phyloP scores from a whole-genome alignment of 2,113 vertebrate species.

The Seriola aureovittata region DNA sequence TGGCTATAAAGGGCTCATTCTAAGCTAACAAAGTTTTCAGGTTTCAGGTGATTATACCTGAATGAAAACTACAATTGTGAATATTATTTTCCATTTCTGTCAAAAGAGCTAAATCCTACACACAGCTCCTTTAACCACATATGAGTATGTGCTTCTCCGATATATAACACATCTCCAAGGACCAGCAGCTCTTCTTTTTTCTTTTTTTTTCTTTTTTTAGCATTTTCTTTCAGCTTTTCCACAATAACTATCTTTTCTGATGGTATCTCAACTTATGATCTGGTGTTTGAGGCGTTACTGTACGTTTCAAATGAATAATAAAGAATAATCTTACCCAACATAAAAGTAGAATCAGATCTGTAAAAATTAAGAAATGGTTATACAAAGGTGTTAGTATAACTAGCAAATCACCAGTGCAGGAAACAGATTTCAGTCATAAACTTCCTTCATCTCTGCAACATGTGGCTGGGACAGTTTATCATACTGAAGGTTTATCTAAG shows the following conservation, averaged over 20 bases:
- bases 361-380: constrained; percentile 14
- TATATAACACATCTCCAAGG: neutral
- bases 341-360: neutral
- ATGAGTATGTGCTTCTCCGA: neutral
- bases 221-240: neutral
- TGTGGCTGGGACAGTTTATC: constrained; percentile 75
- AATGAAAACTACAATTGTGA: too few relatives aligned
- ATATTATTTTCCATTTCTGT: too few relatives aligned
- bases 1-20: too few relatives aligned
- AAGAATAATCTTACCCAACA: neutral
- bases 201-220: neutral
- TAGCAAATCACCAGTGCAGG: constrained; percentile 34
- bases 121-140: neutral
- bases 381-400: constrained; percentile 28
- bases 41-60: too few relatives aligned
- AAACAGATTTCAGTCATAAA: constrained; percentile 46
- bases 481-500: constrained; percentile 80
- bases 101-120: too few relatives aligned
- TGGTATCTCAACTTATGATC: neutral
- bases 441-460: constrained; percentile 65
- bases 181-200: neutral
- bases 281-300: neutral
- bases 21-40: too few relatives aligned
- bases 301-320: neutral
- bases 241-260: neutral